phyloP scores from a whole-genome alignment of 2,888 invertebrate genomes.

The Biston stratarius region DNA sequence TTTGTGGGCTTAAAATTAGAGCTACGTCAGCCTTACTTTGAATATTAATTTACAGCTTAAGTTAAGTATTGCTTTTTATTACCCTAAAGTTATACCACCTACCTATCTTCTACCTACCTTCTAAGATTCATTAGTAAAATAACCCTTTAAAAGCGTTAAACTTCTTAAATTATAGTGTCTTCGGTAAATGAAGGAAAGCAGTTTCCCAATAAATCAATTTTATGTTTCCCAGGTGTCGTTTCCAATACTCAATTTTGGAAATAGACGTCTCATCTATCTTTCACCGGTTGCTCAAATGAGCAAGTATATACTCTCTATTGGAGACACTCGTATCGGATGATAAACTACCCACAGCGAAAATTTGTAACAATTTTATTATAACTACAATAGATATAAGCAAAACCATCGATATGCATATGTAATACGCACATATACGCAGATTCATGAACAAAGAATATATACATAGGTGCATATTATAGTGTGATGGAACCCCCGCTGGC shows the following conservation, averaged over 20 bases:
- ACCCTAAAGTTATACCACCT: slow-evolving; percentile 13
- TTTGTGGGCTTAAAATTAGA: slow-evolving; percentile 15
- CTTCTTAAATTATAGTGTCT: slow-evolving; percentile 2
- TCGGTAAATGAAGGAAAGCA: slow-evolving; percentile 1
- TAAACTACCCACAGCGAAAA: neutral
- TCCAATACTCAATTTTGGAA: slow-evolving; percentile 16
- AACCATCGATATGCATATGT: too few species aligned
- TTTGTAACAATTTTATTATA: too few species aligned
- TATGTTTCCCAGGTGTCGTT: slow-evolving; percentile 21
- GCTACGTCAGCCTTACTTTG: slow-evolving; percentile 16
- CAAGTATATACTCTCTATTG: too few species aligned
- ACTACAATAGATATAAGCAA: too few species aligned
- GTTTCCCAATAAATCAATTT: slow-evolving; percentile 10
- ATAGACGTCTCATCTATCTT: slow-evolving; percentile 8
- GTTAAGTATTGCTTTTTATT: slow-evolving; percentile 7
- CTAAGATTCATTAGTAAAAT: slow-evolving; percentile 3
- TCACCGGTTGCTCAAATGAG: neutral
- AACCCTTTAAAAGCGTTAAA: slow-evolving; percentile 1
- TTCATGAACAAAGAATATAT: too few species aligned
- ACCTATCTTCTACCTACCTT: slow-evolving; percentile 2
- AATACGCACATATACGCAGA: too few species aligned
- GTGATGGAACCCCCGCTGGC: too few species aligned
- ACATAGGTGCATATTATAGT: too few species aligned
- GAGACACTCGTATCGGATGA: neutral
- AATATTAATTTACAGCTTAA: slow-evolving; percentile 21